Percentiles rank a stretch among this genome's conserved stretches.
Evolutionary conservation across 2,113 vertebrate species (phyloP).

Genomic region (Callochromis pleurospilus): DNA sequence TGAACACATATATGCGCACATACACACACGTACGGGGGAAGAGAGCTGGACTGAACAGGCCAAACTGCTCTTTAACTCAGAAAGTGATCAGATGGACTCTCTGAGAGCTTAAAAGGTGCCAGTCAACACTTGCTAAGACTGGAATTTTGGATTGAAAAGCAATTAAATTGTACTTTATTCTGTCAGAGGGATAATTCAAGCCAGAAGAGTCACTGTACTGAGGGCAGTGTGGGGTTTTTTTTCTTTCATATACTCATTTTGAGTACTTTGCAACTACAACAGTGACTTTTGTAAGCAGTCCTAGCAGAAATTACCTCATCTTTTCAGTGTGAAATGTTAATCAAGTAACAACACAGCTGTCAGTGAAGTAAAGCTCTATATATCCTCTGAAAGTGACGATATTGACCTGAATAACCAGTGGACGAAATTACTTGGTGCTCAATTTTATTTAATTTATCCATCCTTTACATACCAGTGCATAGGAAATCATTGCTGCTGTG

Average conservation of each 20-base stretch:
- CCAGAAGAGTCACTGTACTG: not conserved
- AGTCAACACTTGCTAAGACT: not conserved
- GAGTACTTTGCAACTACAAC: not conserved
- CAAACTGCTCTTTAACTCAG: not conserved
- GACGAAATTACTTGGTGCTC: not conserved
- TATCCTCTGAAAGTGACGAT: not conserved
- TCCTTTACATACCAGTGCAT: not conserved
- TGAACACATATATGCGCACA: not conserved
- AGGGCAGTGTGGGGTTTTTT: rapidly evolving
- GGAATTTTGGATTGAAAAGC: not conserved
- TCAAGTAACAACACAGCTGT: not conserved
- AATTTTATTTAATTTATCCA: not conserved
- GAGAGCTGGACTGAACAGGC: not conserved
- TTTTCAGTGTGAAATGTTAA: not conserved
- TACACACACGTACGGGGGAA: not conserved
- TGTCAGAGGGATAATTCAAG: not conserved
- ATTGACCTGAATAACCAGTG: not conserved
- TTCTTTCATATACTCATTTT: rapidly evolving
- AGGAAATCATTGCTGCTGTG: not conserved
- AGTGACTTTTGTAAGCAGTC: not conserved
- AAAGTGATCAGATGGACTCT: conserved; percentile 1
- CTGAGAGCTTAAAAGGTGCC: not conserved
- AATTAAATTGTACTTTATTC: not conserved
- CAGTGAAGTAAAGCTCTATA: not conserved
- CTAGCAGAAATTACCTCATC: not conserved